Conservation (phyloP, 2,797 vertebrate genomes). For the Serranus cabrilla region DNA sequence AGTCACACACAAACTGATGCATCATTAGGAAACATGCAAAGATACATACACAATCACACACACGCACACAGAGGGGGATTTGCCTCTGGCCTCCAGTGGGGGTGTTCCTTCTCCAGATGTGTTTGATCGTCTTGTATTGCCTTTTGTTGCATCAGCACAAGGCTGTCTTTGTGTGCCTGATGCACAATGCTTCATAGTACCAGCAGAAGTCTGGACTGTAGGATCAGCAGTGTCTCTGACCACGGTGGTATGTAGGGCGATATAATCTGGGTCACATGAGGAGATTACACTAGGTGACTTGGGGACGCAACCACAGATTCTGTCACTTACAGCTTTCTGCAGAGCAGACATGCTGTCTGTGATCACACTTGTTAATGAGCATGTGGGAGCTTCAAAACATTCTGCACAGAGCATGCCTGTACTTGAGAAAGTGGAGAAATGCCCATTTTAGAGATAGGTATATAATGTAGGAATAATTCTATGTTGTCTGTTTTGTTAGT, state of each 20-base stretch:
- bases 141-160: slow-evolving; percentile 84
- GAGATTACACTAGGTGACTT: slow-evolving; percentile 63
- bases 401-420: not conserved
- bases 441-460: not conserved
- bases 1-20: slow-evolving; percentile 38
- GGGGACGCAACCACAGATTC: slow-evolving; percentile 35
- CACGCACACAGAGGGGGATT: slow-evolving; percentile 33
- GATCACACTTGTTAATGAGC: slow-evolving; percentile 18
- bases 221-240: slow-evolving; percentile 51
- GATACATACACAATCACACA: slow-evolving; percentile 45
- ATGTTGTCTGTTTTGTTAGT: not conserved
- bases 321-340: slow-evolving; percentile 24
- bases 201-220: slow-evolving; percentile 47
- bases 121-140: slow-evolving; percentile 82
- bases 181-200: slow-evolving; percentile 51
- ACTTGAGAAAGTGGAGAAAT: not conserved
- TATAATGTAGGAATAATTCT: no score
- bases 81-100: slow-evolving; percentile 71
- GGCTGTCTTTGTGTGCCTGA: slow-evolving; percentile 73
- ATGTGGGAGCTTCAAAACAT: slow-evolving; percentile 1
- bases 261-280: slow-evolving; percentile 69
- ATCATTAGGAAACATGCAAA: slow-evolving; percentile 46
- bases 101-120: slow-evolving; percentile 75
- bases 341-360: slow-evolving; percentile 3
- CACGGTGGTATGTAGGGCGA: slow-evolving; percentile 33